Evolutionary conservation across 2,888 invertebrate genomes (phyloP), one percentile per base, ranked within the genome.

Genomic region (Plemyria rubiginata): DNA sequence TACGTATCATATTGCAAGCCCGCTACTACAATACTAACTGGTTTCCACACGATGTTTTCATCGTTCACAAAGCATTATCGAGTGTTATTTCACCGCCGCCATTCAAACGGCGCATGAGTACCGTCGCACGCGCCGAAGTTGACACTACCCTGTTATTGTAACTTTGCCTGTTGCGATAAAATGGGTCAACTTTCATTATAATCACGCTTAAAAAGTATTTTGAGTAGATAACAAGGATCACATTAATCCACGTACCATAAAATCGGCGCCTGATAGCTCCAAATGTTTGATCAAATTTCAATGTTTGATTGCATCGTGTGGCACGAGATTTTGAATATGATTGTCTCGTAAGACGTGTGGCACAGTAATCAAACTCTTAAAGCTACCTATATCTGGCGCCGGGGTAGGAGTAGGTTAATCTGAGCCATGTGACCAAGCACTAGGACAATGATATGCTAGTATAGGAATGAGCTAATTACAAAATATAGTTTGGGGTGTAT

Each of bases 111-210:
- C 57, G 60, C 63, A 49, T 58, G 64, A 65, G 62, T 62, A 48
- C 8, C 60, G 54, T 45, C 66, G 67, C 70, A 71, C 71, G 71
- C 71, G 71, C 59, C 64, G 56, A 48, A 67, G 62, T 70, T 70
- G 70, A 68, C 65, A 65, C 63, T 60, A 43, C 58, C 45, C 55
- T 53, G 69, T 68, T 71, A 71, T 68, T 66, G 71, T 70, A 68
- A 71, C 63, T 62, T 60, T 55, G 28, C 45, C 32, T 51, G 52
- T 38, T 46, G 46, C 32, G 46, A 48, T 53, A 52, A 22, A 51
- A 22, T 16, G 45, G 45, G 16, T 45, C 45, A 16, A 9, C 16
- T 45, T 45, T 15, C 15, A 43, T 11, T 16, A 11, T 11, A 38
- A 38, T 38, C 36, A 7, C 0, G 8, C 6, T 29, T 15, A 45